Evolutionary conservation across 2,888 invertebrate genomes (phyloP), one percentile per base, ranked within the genome.

Genomic region (Ichneumoninae sp.): DNA sequence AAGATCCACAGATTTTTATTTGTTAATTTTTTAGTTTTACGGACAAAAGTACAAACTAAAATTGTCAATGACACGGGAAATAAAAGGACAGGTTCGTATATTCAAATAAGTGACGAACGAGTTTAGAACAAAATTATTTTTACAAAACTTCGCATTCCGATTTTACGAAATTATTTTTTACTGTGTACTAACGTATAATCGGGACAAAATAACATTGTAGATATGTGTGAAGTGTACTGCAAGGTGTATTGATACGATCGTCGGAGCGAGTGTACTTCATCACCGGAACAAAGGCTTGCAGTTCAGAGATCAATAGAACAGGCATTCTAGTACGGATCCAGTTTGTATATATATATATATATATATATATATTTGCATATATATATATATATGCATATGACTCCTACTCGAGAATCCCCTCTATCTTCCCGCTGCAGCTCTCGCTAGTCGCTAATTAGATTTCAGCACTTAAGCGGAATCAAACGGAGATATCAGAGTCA

Each of bases 261-360:
- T 69, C 33, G 44, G 66, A 54, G 79, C 85, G 74, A 83, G 86
- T 81, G 85, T 83, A 83, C 85, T 88, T 88, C 88, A 90, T 89
- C 88, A 87, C 83, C 69, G 54, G 83, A 87, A 89, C 87, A 89
- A 90, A 88, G 86, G 85, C 88, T 85, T 71, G 83, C 81, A 54
- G 7, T 83, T 65, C 52, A 33, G 69, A 44, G 83, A 83, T 85
- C 83, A 81, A 85, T 81, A 80, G 70, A 22, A 78, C 70, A 74
- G 76, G 50, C 77, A 50, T 6, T 63, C 13, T 26, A 30, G 30
- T 69, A n/a, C 36, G 36, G 33, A 70, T 63, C 33, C 70, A 65
- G 30, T 30, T 22, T 16, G 2, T 26, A 13, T 65, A 26, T 44
- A 54, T 52, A 33, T 44, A 7, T 40, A 30, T 70, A 36, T 57